Evolutionary conservation across 2,113 vertebrate genomes (phyloP).

Genomic region (Rousettus leschenaultii): DNA sequence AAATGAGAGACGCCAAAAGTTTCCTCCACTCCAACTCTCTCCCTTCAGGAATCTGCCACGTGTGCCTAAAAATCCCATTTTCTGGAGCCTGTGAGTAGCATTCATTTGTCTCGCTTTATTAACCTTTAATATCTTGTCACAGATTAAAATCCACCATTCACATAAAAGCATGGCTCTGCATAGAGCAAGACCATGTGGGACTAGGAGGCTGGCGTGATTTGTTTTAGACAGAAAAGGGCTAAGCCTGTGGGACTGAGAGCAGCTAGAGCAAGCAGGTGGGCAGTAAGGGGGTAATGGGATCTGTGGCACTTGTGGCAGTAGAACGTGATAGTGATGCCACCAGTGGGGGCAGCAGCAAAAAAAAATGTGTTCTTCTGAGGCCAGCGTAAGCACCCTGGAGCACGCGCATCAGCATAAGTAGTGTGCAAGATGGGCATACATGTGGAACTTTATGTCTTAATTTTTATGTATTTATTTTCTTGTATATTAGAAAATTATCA

Average conservation of each 20-base stretch:
- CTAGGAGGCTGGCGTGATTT: background rate
- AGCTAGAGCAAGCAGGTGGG: background rate
- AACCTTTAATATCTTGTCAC: background rate
- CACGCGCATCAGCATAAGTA: accelerated
- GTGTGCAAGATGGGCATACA: too few species aligned
- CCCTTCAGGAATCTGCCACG: background rate
- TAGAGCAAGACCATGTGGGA: background rate
- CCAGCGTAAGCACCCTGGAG: accelerated
- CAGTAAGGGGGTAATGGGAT: accelerated
- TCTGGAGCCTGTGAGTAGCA: background rate
- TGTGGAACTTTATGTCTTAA: background rate
- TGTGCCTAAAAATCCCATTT: background rate
- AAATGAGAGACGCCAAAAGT: background rate
- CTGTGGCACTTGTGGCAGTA: background rate
- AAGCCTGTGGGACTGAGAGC: background rate
- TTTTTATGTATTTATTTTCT: background rate
- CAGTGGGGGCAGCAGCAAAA: background rate
- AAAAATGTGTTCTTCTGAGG: too few species aligned
- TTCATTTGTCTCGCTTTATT: constrained; percentile 26
- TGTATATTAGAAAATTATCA: background rate
- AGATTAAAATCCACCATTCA: background rate
- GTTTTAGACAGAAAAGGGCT: background rate
- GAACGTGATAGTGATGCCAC: background rate
- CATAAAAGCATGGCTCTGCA: background rate
- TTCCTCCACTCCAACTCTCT: background rate